Conservation (phyloP, 2,888 invertebrate species). For the Brenthis daphne region DNA sequence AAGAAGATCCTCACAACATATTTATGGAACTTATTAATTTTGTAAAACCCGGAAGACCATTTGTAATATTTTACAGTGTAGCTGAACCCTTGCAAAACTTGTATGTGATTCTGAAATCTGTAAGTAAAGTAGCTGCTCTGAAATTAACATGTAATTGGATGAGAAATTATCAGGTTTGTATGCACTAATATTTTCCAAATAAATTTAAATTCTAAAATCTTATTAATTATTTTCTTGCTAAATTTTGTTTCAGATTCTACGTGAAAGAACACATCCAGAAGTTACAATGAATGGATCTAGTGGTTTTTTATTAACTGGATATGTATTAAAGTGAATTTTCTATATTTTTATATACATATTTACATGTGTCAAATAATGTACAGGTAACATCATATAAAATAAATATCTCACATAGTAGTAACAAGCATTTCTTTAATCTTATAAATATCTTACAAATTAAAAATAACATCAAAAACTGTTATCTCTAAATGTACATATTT, state of each 20-base stretch:
- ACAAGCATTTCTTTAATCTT: slow-evolving; percentile 33
- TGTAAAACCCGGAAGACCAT: slow-evolving; percentile 90
- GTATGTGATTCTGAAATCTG: slow-evolving; percentile 89
- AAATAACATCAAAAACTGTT: slow-evolving; percentile 26
- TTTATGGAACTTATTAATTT: slow-evolving; percentile 88
- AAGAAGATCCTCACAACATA: slow-evolving; percentile 93
- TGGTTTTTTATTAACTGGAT: slow-evolving; percentile 93
- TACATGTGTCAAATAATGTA: background rate
- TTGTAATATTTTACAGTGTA: slow-evolving; percentile 91
- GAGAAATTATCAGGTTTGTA: slow-evolving; percentile 91
- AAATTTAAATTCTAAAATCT: background rate
- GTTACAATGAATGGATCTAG: slow-evolving; percentile 94
- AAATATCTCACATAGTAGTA: slow-evolving; percentile 26
- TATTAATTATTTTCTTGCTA: slow-evolving; percentile 6
- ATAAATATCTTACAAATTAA: slow-evolving; percentile 34
- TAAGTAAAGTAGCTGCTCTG: slow-evolving; percentile 87
- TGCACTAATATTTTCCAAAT: background rate
- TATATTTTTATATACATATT: background rate
- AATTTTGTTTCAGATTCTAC: slow-evolving; percentile 77
- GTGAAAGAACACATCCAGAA: slow-evolving; percentile 96
- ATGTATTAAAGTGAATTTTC: slow-evolving; percentile 66
- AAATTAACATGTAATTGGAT: slow-evolving; percentile 93
- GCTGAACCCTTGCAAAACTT: slow-evolving; percentile 93
- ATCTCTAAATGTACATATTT: slow-evolving; percentile 14
- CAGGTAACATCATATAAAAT: slow-evolving; percentile 19